Evolutionary conservation across 2,113 vertebrate species (phyloP), one percentile per base, ranked within the genome.

Genomic region (Mustelus asterias): DNA sequence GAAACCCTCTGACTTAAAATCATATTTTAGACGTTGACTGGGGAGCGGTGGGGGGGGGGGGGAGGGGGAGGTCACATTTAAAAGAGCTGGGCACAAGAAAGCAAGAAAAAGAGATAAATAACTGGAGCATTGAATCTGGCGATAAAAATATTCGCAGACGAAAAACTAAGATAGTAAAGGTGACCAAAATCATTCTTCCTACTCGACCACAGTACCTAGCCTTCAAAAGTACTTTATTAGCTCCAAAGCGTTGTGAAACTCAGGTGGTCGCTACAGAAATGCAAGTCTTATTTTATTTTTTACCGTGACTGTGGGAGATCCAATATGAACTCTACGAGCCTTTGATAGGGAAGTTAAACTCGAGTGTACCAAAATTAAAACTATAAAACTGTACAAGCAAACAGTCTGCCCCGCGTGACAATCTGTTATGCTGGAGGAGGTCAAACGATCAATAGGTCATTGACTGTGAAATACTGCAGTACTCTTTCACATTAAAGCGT

Each of bases 381-480:
- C 18, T n/a, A 37, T 37, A 95, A 95, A 72, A 95, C 44, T 95
- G 67, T 72, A 76, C 94, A 90, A 54, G 44, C 88, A 63, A 90
- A 90, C 29, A 54, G 4, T 76, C 67, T 76, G 41, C 41, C 94
- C 41, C 69, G 54, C 69, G 72, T 4, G 41, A 95, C 13, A 72
- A 67, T 65, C 60, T 37, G 60, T 37, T 37, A 93, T 33, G n/a
- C 16, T 8, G 60, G 60, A 93, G 10, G 16, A 33, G 60, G 29
- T 67, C 26, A 26, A 70, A 95, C 44, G 67, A 2, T 48, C 94
- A 33, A 24, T 41, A 54, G 29, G 11, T 48, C 13, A 26, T 67
- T 20, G 65, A 70, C 63, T 24, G 41, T 48, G 48, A 95, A 72
- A 76, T 72, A 48, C 37, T 76, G 69, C 67, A 54, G 26, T 48